Base-by-base conservation (phyloP, 37 sponge, comb jelly and placozoan genomes). In the Diacarnus erythraeanus region DNA sequence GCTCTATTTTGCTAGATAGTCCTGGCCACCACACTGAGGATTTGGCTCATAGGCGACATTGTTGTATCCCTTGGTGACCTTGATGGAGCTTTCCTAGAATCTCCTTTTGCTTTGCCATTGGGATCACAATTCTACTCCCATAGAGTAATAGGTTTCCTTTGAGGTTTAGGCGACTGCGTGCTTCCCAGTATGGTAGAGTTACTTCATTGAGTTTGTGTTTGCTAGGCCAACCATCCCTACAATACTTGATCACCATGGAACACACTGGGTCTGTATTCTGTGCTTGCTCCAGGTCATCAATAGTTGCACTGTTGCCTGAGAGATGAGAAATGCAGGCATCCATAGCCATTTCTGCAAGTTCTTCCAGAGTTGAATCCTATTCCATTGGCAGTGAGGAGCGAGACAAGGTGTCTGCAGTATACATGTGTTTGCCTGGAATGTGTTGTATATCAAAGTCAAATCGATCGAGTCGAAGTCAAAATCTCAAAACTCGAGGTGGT, bases 11-110 rank as follows among this genome's bases (percentile, higher is more conserved):
- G 18, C 39, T 22, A 18, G 76, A 73, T 5, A 86, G 27, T 6
- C 81, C 76, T 47, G 80, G 87, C 87, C 87, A 86, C 81, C 80
- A 86, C n/a, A 86, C 81, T 65, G 87, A 42, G 64, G 65, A 21
- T 10, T 22, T 44, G 9, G 71, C 71, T 43, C 66, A 10, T 31
- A 71, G 80, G 27, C 75, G 37, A 29, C 75, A 86, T 44, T 75
- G 59, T 61, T 79, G 66, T 1, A 79, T 79, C 23, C 86, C 86
- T 25, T 86, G 86, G 57, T 86, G 80, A 29, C 86, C 86, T 43
- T 22, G 30, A 39, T 86, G 80, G 12, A 86, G 35, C 70, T 86
- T 86, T 10, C 66, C 68, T 34, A 78, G 79, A 0, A 42, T 44
- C 41, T 41, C 23, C 68, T 23, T 42, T 66, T 86, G 87, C 26